These are phyloP conservation scores for Brachionus paranguensis DNA, from an alignment of 1,140 invertebrate species.

Conservation along the genomic window DNA sequence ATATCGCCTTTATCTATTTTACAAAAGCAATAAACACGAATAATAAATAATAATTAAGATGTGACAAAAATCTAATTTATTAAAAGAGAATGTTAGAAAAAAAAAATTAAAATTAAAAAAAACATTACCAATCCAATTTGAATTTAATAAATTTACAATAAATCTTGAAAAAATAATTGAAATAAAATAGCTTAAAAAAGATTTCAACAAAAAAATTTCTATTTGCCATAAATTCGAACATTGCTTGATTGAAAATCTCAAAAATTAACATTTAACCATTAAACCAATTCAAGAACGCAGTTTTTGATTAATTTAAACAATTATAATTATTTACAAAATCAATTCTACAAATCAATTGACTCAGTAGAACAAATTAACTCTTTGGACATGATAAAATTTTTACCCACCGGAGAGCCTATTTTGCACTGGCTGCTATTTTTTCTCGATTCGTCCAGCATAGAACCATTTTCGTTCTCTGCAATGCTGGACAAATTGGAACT, in stretches of 20 bases:
- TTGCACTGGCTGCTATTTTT: neutral
- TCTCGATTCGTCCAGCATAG: neutral
- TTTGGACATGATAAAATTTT: constrained; percentile 15
- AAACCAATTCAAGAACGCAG: neutral
- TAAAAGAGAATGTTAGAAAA: neutral
- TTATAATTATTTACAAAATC: neutral
- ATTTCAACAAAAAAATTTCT: neutral
- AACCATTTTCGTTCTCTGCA: neutral
- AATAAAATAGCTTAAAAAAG: neutral
- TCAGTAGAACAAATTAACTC: constrained; percentile 11
- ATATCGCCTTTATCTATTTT: neutral
- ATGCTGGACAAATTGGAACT: constrained; percentile 21
- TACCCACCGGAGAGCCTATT: neutral
- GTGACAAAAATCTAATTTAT: neutral
- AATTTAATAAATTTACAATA: neutral
- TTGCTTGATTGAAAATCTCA: neutral
- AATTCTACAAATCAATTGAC: neutral
- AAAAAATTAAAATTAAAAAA: neutral
- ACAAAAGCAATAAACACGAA: neutral
- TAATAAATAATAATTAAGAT: neutral
- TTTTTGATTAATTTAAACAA: neutral
- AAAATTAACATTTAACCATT: neutral
- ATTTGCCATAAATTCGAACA: neutral
- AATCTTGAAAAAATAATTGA: neutral
- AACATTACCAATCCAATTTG: neutral